phyloP scores from a whole-genome alignment of 2,888 invertebrate species.

The Hydroisotoma schaefferi region DNA sequence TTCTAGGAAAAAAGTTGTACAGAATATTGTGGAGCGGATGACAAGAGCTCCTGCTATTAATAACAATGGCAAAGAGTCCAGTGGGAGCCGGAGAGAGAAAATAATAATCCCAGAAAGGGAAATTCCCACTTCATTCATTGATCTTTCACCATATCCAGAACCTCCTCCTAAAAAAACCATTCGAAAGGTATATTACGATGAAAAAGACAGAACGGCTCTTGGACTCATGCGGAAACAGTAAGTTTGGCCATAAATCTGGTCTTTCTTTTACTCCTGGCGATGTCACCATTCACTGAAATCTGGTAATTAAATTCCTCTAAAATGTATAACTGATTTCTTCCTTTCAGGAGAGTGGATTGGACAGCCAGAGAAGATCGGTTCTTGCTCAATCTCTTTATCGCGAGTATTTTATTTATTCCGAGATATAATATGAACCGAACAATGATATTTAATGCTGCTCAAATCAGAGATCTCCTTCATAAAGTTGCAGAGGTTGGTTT shows the following conservation, averaged over 20 bases:
- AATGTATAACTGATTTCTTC: no score
- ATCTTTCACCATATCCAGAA: no score
- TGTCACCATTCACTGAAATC: no score
- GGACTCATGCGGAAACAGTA: conserved; percentile 10
- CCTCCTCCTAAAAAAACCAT: not conserved
- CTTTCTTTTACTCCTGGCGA: no score
- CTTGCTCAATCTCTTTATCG: conserved; percentile 34
- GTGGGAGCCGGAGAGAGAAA: no score
- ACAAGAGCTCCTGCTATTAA: no score
- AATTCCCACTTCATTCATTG: no score
- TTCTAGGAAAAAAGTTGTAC: no score
- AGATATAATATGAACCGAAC: conserved; percentile 37
- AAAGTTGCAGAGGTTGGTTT: conserved; percentile 22
- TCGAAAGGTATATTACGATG: conserved; percentile 13
- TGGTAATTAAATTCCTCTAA: no score
- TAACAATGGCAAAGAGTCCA: no score
- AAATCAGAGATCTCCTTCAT: conserved; percentile 44
- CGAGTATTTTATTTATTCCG: conserved; percentile 42
- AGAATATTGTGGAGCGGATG: no score
- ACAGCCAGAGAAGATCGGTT: conserved; percentile 37
- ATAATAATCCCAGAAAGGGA: no score
- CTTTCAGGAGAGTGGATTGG: conserved; percentile 34
- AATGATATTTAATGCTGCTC: conserved; percentile 43
- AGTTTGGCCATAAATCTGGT: conserved; percentile 2
- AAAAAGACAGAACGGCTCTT: conserved; percentile 9